These are phyloP conservation scores for Parasteatoda lunata DNA, from an alignment of 2,888 invertebrate genomes.

Conservation along the genomic window DNA sequence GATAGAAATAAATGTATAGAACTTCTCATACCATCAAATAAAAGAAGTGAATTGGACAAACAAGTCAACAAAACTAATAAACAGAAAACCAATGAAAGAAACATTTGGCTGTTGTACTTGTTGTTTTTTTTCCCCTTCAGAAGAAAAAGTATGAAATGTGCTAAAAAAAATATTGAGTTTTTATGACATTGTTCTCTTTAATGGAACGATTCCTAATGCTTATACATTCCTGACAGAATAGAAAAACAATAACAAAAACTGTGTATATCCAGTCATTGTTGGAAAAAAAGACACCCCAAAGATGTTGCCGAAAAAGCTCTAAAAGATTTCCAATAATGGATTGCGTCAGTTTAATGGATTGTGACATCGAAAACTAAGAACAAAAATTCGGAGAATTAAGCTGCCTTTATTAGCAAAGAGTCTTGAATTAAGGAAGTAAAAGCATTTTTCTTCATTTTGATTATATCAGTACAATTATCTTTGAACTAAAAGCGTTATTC, in stretches of 20 bases:
- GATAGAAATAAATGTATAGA: conserved; percentile 48
- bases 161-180: conserved; percentile 17
- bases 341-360: too few species aligned
- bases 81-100: conserved; percentile 1
- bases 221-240: not conserved
- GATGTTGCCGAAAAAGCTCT: not conserved
- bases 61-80: not conserved
- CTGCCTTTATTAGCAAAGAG: not conserved
- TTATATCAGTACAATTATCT: too few species aligned
- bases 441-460: not conserved
- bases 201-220: conserved; percentile 51
- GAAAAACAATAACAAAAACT: not conserved
- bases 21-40: conserved; percentile 10
- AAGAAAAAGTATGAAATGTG: conserved; percentile 6
- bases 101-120: not conserved
- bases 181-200: conserved; percentile 41
- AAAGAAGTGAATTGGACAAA: conserved; percentile 24
- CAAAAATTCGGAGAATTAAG: not conserved
- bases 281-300: not conserved
- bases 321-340: conserved; percentile 55
- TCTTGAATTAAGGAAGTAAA: not conserved
- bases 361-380: not conserved
- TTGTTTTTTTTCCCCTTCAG: not conserved
- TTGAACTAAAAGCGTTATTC: too few species aligned
- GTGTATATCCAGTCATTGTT: not conserved